Percentiles rank a stretch among this genome's conserved stretches.
Evolutionary conservation across 2,888 invertebrate species (phyloP).

Genomic region (Drosophila quinaria): DNA sequence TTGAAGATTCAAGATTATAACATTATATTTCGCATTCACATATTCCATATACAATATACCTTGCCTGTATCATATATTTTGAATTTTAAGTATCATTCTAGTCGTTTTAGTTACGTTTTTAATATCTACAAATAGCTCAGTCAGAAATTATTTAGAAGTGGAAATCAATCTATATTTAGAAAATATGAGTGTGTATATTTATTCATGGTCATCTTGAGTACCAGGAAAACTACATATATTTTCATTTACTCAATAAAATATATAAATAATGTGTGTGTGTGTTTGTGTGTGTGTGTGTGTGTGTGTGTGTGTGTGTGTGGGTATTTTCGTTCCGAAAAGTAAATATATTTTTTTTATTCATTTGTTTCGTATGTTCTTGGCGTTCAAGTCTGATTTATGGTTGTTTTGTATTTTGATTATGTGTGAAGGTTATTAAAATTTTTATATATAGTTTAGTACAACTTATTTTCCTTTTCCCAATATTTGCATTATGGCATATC

Average conservation of each 20-base stretch:
- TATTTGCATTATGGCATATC: neutral
- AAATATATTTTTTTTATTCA: constrained; percentile 47
- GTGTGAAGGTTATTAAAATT: constrained; percentile 5
- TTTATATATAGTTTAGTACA: neutral
- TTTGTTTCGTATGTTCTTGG: constrained; percentile 19
- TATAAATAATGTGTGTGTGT: constrained; percentile 44
- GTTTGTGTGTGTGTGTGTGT: constrained; percentile 21
- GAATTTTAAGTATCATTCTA: too few relatives aligned
- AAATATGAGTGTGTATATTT: constrained; percentile 22
- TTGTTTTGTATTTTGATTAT: neutral
- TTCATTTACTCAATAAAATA: constrained; percentile 44
- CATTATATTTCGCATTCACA: too few relatives aligned
- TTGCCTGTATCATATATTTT: too few relatives aligned
- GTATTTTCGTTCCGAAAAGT: constrained; percentile 19
- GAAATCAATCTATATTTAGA: constrained; percentile 52
- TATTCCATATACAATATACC: too few relatives aligned
- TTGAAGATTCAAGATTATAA: too few relatives aligned
- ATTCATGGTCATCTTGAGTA: constrained; percentile 36
- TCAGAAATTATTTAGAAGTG: constrained; percentile 19
- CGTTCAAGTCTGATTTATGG: constrained; percentile 17
- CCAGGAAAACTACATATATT: constrained; percentile 36
- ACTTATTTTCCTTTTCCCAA: neutral
- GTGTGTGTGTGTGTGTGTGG: constrained; percentile 28
- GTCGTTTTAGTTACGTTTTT: neutral
- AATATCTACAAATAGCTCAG: neutral